A percentile compares a stretch with the other conserved stretches of the same genome.
Evolutionary conservation across 1,140 invertebrate genomes (phyloP).

Genomic region (Microvelia longipes): DNA sequence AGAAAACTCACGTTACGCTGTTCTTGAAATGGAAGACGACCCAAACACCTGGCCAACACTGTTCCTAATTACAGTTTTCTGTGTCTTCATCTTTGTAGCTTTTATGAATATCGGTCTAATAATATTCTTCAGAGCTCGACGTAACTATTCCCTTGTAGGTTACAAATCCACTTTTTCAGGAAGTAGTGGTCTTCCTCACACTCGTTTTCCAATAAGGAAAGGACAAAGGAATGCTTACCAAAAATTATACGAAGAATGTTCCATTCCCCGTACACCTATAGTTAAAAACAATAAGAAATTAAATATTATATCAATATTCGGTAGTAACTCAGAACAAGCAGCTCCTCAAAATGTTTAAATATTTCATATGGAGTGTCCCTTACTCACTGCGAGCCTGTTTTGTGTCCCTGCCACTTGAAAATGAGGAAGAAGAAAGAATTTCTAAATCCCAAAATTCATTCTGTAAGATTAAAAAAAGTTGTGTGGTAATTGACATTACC

Average conservation of each 20-base stretch:
- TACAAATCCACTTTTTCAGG: neutral
- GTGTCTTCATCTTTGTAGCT: neutral
- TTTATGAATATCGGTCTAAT: neutral
- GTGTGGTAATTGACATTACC: too few relatives aligned
- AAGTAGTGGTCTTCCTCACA: neutral
- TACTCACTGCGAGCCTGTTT: too few relatives aligned
- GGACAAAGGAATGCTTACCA: neutral
- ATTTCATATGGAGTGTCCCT: too few relatives aligned
- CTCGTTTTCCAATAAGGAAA: neutral
- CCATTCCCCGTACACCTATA: neutral
- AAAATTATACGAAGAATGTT: conserved; percentile 1
- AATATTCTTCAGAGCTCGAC: neutral
- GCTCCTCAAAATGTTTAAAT: neutral
- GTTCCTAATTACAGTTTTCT: neutral
- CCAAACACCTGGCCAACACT: neutral
- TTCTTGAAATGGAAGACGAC: neutral
- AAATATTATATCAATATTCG: neutral
- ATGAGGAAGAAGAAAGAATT: too few relatives aligned
- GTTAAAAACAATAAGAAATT: neutral
- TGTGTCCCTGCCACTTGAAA: too few relatives aligned
- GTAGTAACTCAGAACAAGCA: neutral
- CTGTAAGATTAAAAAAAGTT: too few relatives aligned
- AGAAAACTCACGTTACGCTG: neutral
- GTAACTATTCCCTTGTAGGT: neutral
- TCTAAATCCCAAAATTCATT: too few relatives aligned